Evolutionary conservation across 2,888 invertebrate genomes (phyloP).

Genomic region (Strigamia maritima): DNA sequence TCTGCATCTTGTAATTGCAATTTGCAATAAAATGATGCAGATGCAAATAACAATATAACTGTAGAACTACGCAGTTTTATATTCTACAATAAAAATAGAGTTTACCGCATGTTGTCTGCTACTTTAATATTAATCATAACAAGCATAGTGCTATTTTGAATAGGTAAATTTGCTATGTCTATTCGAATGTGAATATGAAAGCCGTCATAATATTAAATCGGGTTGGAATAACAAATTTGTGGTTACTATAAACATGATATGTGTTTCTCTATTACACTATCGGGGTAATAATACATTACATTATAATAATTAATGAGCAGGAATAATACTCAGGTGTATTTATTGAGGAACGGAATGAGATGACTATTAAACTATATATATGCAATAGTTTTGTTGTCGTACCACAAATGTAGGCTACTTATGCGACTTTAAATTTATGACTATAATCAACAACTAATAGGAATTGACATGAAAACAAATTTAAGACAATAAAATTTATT

Average conservation of each 20-base stretch:
- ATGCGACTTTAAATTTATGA: too few species aligned
- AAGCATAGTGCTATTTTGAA: neutral
- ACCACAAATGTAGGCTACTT: too few species aligned
- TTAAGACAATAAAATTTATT: neutral
- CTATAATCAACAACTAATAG: too few species aligned
- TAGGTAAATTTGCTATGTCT: neutral
- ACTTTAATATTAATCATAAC: neutral
- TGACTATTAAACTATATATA: too few species aligned
- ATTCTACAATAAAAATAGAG: neutral
- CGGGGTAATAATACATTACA: neutral
- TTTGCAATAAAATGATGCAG: neutral
- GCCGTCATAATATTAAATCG: neutral
- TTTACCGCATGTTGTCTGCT: neutral
- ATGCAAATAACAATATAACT: neutral
- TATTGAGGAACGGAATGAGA: neutral
- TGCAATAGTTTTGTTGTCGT: too few species aligned
- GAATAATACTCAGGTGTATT: slow-evolving; percentile 4
- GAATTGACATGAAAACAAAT: neutral
- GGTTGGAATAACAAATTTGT: neutral
- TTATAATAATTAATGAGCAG: neutral
- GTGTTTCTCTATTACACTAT: neutral
- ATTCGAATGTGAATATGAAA: neutral
- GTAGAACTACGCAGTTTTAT: neutral
- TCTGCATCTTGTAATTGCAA: too few species aligned
- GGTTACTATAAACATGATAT: neutral